Evolutionary conservation across 2,797 vertebrate genomes (phyloP), one percentile per base, ranked within the genome.

Genomic region (Chrysocyon brachyurus): DNA sequence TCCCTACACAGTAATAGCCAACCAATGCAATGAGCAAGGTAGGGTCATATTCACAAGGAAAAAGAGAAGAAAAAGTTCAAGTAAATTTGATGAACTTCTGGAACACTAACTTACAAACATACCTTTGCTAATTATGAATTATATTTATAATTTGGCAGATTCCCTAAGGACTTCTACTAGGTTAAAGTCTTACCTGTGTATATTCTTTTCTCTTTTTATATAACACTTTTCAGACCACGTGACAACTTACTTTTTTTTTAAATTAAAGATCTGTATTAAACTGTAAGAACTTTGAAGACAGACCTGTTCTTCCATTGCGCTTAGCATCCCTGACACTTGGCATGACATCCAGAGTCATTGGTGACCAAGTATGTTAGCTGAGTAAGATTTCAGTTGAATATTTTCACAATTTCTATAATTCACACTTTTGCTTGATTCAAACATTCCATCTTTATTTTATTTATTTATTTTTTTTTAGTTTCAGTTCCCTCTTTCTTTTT

Each of bases 391-490:
- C 40, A 96, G 61, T 77, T 85, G 84, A 87, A 92, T 86, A 85
- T 87, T 96, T 95, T 72, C 66, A 96, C 94, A 90, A 57, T 85
- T 94, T 86, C 79, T 86, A 75, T 56, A 73, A 75, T 90, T 83
- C 79, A 96, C 66, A 94, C 61, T 87, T 97, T 83, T 88, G 90
- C 85, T 96, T 86, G 52, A 92, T 91, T 92, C 66, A 85, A 90
- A 95, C 31, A 81, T 94, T 40, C 31, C 17, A 87, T 92, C 70
- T 88, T 90, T 94, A 93, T 8, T 46, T 46, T 46, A 7, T 40
- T 40, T 6, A 40, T 40, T 40, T 40, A 1, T 46, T 46, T 46
- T 8, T 40, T 46, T 46, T 46, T 46, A 46, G 40, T 46, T 46
- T 46, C 40, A 46, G 40, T 46, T 46, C 40, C 40, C 40, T 46